Base-by-base conservation (phyloP, 2,113 vertebrate genomes). In the Orientallactaga bullata region DNA sequence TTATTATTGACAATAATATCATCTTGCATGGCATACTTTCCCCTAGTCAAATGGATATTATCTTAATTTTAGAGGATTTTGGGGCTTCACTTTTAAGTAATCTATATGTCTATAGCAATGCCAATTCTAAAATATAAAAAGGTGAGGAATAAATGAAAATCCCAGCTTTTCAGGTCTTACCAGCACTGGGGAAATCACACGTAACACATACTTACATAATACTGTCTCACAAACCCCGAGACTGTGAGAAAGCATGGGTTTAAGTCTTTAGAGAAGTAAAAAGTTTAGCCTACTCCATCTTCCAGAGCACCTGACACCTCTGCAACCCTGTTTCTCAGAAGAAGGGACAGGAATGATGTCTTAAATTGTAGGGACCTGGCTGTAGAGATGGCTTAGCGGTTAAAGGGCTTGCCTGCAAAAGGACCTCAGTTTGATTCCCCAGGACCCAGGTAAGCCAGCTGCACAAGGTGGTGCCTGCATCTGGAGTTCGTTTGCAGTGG, bases 61-160 rank as follows among this genome's bases (percentile, higher is more conserved):
- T 78, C 51, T 91, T 55, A 35, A 55, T 28, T 60, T 91, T 76
- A 87, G 47, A 24, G 60, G 35, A 86, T 61, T 81, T 81, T 68
- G 32, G 32, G 4, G 16, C 37, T 87, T 21, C 69, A 28, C 30
- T 69, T 73, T 91, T 88, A 91, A 35, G 23, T 30, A 72, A 3
- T 55, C 28, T 71, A 42, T 24, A 92, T 1, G 7, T 28, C 21
- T 72, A 55, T 11, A 79, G 37, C 9, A 85, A 89, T 72, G 55
- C 69, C 39, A 51, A 20, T 85, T 18, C n/a, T 42, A 73, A 73
- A 74, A 32, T 0, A 80, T 21, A 35, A 39, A 79, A 79, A 39
- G 39, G 58, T 85, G 58, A 65, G n/a, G 58, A 65, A 42, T 32
- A 85, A 24, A 30, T 35, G 30, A 28, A 58, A 89, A 84, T 72